Evolutionary conservation across 2,113 vertebrate species (phyloP), one percentile per base, ranked within the genome.

Genomic region (Monopterus albus): DNA sequence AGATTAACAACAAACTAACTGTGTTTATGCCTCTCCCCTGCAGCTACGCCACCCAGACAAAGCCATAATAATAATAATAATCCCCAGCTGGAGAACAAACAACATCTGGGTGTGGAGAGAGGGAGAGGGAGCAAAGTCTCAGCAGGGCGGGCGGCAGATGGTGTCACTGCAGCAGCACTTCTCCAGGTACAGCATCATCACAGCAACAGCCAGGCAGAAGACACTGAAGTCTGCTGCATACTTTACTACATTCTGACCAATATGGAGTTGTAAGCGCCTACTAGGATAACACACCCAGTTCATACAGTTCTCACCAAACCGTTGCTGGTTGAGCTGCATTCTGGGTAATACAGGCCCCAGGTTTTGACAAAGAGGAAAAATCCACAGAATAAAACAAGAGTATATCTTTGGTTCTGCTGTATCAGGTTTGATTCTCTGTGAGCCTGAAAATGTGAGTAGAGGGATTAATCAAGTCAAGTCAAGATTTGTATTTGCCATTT

Each of bases 131-230:
- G 65, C 5, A n/a, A 33, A 15, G 81, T 58, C 67, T 84, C 78
- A 57, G 83, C 63, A 56, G 80, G 78, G 67, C 8, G 40, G 57
- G 43, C 43, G 5, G 86, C 90, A 91, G 87, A 91, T 91, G 90
- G 88, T 91, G 81, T 88, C 90, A 75, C 81, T 91, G 88, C 88
- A 90, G 82, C 86, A 90, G 79, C 82, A 87, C 89, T 89, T 88
- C 90, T 90, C 89, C 90, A 91, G 90, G 90, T 91, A 84, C 18
- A 23, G 11, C 55, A 17, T 12, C 70, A 53, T 15, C 53, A 43
- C 56, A 26, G 66, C 3, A 6, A 25, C 58, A 47, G 1, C 18
- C 11, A 6, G 8, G 17, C 15, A 4, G n/a, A 18, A 18, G 0
- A 36, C 33, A 28, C 67, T 23, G 6, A 45, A n/a, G 43, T 11